Conservation (phyloP, 2,113 vertebrate species). For the Macaca mulatta region DNA sequence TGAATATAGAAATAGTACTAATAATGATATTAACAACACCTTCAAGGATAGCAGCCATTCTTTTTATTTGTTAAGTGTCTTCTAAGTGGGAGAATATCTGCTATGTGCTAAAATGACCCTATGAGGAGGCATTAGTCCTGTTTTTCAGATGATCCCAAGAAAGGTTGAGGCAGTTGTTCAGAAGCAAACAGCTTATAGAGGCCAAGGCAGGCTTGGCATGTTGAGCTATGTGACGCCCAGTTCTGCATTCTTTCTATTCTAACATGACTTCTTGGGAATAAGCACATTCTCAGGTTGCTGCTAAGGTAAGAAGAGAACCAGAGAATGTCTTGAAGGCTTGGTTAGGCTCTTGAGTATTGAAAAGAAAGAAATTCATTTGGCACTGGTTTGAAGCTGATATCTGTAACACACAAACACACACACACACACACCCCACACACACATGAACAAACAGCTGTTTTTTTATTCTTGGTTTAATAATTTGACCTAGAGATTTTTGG, state of each 20-base stretch:
- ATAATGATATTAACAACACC: neutral
- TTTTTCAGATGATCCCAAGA: neutral
- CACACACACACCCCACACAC: accelerated
- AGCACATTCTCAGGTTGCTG: neutral
- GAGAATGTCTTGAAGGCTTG: neutral
- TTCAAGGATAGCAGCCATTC: neutral
- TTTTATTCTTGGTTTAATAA: neutral
- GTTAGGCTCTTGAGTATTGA: neutral
- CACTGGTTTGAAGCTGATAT: neutral
- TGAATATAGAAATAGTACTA: neutral
- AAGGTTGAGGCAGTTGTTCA: neutral
- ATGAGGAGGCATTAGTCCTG: neutral
- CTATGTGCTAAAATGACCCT: neutral
- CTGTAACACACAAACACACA: neutral
- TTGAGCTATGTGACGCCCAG: neutral
- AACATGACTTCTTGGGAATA: neutral
- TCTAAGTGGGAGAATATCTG: no score
- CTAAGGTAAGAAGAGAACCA: neutral
- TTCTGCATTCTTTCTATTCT: neutral
- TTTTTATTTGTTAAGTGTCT: neutral
- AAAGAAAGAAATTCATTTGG: neutral
- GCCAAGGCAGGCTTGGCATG: neutral
- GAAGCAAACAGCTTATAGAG: neutral
- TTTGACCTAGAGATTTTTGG: neutral
- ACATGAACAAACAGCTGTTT: neutral